A percentile compares a stretch with the other conserved stretches of the same genome.
phyloP scores from a whole-genome alignment of 2,797 vertebrate genomes.

The Tadarida brasiliensis region DNA sequence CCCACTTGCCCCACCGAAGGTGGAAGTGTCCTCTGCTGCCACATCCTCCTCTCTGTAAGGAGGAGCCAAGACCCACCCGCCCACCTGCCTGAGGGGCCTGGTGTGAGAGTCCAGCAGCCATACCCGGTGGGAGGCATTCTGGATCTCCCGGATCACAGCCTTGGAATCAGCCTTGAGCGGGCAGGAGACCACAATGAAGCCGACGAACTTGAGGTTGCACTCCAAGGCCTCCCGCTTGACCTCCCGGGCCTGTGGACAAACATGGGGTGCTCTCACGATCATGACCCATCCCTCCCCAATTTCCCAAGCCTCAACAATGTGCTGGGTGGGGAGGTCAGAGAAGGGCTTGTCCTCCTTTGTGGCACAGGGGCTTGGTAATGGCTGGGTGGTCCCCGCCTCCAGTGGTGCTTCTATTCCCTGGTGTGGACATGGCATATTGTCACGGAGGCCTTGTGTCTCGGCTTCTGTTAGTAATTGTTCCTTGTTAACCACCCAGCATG shows the following conservation, averaged over 20 bases:
- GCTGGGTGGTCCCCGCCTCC: no score
- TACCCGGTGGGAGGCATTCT: conserved; percentile 97
- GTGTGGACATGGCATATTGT: rapidly evolving
- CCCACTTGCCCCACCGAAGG: not conserved
- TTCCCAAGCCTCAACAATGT: not conserved
- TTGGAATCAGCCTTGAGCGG: conserved; percentile 97
- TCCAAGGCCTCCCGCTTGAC: conserved; percentile 93
- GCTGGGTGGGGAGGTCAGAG: not conserved
- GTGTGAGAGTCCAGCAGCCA: not conserved
- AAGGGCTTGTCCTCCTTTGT: not conserved
- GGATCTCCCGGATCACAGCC: conserved; percentile 96
- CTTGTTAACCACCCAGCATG: not conserved
- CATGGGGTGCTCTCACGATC: not conserved
- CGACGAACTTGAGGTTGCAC: conserved; percentile 93
- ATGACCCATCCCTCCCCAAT: not conserved
- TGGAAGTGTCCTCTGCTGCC: no score
- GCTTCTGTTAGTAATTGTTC: not conserved
- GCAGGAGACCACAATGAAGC: conserved; percentile 98
- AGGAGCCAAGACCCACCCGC: not conserved
- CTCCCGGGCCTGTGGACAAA: conserved; percentile 92
- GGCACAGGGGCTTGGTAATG: not conserved
- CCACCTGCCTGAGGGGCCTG: not conserved
- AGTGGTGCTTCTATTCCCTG: not conserved
- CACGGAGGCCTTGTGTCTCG: not conserved
- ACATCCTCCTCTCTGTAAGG: not conserved